Base-by-base conservation (phyloP, 1,140 invertebrate species). In the Drosophila mayri region DNA sequence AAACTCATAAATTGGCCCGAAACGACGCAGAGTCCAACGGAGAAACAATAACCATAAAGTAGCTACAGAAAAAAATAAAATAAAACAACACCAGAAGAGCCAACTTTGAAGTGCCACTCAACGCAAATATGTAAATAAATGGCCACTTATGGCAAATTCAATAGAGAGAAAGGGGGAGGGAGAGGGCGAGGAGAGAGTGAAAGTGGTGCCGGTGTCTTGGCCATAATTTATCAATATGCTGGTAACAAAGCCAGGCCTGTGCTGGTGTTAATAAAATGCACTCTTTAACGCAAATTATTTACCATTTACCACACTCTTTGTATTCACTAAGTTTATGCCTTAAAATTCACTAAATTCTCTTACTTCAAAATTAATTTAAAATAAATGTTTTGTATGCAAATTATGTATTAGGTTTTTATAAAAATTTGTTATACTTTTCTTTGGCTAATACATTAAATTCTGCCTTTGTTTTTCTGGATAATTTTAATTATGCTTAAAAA, bases 71-170 rank as follows among this genome's bases (percentile, higher is more conserved):
- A 28, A 49, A 47, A 60, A 35, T 30, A 9, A 9, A n/a, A 41
- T 9, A 28, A 46, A 47, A 49, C 40, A 58, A 14, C 63, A 49
- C 49, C 57, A 63, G 32, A 60, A 52, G 46, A 38, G 43, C 32
- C 66, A 81, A 75, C 44, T 65, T 79, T 88, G 77, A 76, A 84
- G 81, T 79, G 85, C 79, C 78, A 81, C 79, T 86, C 82, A 70
- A 72, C 60, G 77, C 60, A 81, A 88, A 88, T 90, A 85, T 90
- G 85, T 58, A 90, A 90, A 90, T 90, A 90, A 90, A 90, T 85
- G 78, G 85, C 78, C 85, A 90, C 86, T 90, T 90, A 76, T 58
- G 81, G 85, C 64, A 66, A 54, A 81, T 74, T 81, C 75, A 84
- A 84, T 79, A 60, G 66, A 54, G 47, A 28, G 20, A n/a, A n/a